Percentiles rank a stretch among this genome's conserved stretches.
Conservation (phyloP, 2,888 invertebrate species). For the Thymelicus lineola region DNA sequence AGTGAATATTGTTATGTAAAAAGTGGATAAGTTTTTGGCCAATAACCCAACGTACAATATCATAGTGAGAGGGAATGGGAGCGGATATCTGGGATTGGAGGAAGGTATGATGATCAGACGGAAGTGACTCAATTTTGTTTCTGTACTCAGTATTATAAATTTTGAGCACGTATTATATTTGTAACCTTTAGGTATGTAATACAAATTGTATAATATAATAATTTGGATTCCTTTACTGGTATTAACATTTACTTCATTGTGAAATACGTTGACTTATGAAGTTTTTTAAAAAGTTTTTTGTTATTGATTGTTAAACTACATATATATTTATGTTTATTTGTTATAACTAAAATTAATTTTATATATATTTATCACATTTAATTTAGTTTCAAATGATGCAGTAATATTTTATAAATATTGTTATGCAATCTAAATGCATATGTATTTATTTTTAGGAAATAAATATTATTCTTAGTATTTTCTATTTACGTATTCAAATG, state of each 20-base stretch:
- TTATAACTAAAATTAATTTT: no score
- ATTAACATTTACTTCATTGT: neutral
- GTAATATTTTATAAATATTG: no score
- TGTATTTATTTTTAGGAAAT: neutral
- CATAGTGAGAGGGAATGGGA: constrained; percentile 80
- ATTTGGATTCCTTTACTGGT: neutral
- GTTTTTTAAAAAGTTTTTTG: constrained; percentile 7
- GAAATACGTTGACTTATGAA: neutral
- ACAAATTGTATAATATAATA: neutral
- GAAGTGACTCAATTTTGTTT: constrained; percentile 33
- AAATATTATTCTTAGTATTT: neutral
- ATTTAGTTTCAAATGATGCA: no score
- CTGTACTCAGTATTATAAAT: constrained; percentile 4
- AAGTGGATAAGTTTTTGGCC: constrained; percentile 80
- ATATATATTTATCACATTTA: no score
- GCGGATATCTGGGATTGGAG: constrained; percentile 72
- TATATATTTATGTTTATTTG: no score
- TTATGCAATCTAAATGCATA: no score
- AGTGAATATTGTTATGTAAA: constrained; percentile 75
- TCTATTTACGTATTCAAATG: neutral
- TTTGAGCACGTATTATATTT: neutral
- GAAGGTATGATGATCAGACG: constrained; percentile 44
- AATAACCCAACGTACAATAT: constrained; percentile 80
- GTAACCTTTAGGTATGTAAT: neutral
- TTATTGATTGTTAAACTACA: neutral